Evolutionary conservation across 2,113 vertebrate species (phyloP), one percentile per base, ranked within the genome.

Genomic region (Cynoglossus semilaevis): DNA sequence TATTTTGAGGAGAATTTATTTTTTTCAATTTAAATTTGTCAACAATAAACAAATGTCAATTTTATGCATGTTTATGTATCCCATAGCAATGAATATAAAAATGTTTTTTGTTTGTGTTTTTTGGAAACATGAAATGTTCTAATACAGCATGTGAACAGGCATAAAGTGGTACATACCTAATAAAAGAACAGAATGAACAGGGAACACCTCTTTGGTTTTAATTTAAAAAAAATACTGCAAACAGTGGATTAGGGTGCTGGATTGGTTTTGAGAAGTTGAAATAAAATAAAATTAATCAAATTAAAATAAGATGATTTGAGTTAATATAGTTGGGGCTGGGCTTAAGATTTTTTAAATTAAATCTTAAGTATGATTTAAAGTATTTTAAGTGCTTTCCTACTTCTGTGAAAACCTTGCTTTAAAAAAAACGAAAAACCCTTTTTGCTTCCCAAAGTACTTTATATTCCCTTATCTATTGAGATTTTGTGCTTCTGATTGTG

Each of bases 321-420:
- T 29, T 6, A 29, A 29, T 6, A 2, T 29, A 29, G 22, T 29
- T 29, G 22, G 58, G 44, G 1, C 41, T 37, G 54, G 35, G 38
- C 13, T 22, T 38, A 63, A 22, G 12, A 53, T 75, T 72, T 44
- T 18, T 66, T 46, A 46, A 57, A 46, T n/a, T 1, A 46, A 19
- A 45, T 29, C 55, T 66, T 43, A 51, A 72, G 46, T 63, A 51
- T 60, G 19, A 63, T 49, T 59, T 71, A 9, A 53, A 40, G 58
- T 54, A 53, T 70, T 72, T 84, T 79, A 85, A 86, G 81, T 86
- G 82, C 81, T 70, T 67, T 77, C 49, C 62, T 53, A 58, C 61
- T 55, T 80, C 51, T 67, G 40, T 66, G 43, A 80, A 59, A 40
- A 58, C 63, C 43, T 73, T 54, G 55, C 36, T 59, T 69, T 59